Conservation (phyloP, 1,140 invertebrate species). For the Euura saliciscinereae region DNA sequence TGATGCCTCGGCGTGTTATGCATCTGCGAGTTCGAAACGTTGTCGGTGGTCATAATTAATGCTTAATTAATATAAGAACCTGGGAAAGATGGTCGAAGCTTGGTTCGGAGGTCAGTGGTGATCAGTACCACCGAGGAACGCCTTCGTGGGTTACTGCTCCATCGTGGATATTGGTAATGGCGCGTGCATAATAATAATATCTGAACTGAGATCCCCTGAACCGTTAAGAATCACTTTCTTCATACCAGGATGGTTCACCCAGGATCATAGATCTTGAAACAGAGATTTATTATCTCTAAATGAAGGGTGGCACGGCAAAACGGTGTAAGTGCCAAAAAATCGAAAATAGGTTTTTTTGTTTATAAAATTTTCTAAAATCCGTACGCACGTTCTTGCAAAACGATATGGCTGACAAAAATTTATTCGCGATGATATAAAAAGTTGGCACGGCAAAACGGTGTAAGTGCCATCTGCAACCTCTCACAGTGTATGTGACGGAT, state of each 20-base stretch:
- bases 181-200: not conserved
- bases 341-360: too few species aligned
- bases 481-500: too few species aligned
- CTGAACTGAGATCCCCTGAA: not conserved
- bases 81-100: not conserved
- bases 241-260: not conserved
- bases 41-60: not conserved
- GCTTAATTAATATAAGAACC: conserved; percentile 5
- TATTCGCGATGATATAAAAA: too few species aligned
- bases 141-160: not conserved
- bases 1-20: not conserved
- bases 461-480: too few species aligned
- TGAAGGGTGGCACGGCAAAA: too few species aligned
- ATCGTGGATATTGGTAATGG: not conserved
- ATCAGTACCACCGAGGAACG: not conserved
- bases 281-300: not conserved
- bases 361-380: too few species aligned
- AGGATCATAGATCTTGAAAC: not conserved
- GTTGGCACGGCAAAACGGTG: too few species aligned
- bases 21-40: not conserved
- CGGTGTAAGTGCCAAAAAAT: too few species aligned
- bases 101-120: not conserved
- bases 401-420: too few species aligned
- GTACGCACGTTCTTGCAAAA: too few species aligned
- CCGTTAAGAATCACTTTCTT: not conserved